Conservation (phyloP, 2,797 vertebrate species). For the Tangara arthus region DNA sequence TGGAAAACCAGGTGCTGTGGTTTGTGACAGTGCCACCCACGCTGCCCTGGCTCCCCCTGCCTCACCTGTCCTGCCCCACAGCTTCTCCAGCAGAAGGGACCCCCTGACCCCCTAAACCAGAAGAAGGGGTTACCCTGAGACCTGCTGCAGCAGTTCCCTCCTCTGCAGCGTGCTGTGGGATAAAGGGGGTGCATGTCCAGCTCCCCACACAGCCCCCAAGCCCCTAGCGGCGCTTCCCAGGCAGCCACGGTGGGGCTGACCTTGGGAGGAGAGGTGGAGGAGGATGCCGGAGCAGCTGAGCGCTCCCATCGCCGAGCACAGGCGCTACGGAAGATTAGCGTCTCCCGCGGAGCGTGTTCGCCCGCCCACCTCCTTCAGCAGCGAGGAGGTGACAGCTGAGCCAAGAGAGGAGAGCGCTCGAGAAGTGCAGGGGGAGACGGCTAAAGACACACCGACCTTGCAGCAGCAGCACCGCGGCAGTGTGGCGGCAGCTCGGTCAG, state of each 20-base stretch:
- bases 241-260: fast-evolving
- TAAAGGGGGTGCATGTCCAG: not conserved
- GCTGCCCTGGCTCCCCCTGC: not conserved
- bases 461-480: not conserved
- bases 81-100: not conserved
- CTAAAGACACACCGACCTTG: slow-evolving; percentile 9
- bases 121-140: not conserved
- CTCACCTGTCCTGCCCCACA: not conserved
- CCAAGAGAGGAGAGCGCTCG: not conserved
- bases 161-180: not conserved
- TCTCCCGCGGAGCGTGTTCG: not conserved
- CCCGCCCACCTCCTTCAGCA: slow-evolving; percentile 58
- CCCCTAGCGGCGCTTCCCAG: not conserved
- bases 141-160: not conserved
- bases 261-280: not conserved
- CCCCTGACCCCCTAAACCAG: fast-evolving
- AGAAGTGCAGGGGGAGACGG: not conserved
- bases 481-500: fast-evolving
- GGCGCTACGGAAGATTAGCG: slow-evolving; percentile 1
- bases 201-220: fast-evolving
- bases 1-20: not conserved
- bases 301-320: not conserved
- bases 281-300: not conserved
- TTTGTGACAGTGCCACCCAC: not conserved
- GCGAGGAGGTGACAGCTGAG: slow-evolving; percentile 40